A percentile compares a stretch with the other conserved stretches of the same genome.
Conservation (phyloP, 2,888 invertebrate species). For the Andrena flavipes region DNA sequence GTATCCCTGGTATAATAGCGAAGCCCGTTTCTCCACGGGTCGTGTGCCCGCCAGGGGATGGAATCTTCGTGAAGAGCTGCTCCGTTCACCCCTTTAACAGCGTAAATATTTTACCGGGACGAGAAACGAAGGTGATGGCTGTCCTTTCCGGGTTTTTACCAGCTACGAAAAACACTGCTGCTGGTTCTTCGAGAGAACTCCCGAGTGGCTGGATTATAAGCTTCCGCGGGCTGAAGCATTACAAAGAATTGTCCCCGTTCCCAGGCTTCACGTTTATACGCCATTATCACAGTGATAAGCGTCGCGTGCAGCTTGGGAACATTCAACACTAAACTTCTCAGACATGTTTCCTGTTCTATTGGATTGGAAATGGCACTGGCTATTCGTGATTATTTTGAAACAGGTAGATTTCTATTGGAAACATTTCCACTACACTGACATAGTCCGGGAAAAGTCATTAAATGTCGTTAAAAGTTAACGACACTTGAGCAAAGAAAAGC, state of each 20-base stretch:
- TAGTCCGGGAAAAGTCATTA: too few species aligned
- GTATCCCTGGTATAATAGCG: slow-evolving; percentile 63
- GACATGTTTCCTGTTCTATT: neutral
- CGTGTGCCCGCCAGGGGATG: slow-evolving; percentile 10
- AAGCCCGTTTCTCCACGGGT: slow-evolving; percentile 45
- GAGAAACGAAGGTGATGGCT: slow-evolving; percentile 53
- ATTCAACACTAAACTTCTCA: neutral
- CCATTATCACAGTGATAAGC: neutral
- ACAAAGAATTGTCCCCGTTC: slow-evolving; percentile 21
- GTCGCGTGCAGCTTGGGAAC: neutral
- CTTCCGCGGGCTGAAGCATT: slow-evolving; percentile 27
- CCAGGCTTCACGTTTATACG: neutral
- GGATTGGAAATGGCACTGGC: neutral
- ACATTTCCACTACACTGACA: too few species aligned
- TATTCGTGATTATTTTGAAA: neutral
- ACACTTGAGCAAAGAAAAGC: neutral
- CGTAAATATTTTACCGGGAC: slow-evolving; percentile 63
- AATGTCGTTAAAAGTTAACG: neutral
- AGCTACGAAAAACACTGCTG: slow-evolving; percentile 34
- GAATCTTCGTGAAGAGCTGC: slow-evolving; percentile 25
- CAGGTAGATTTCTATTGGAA: neutral
- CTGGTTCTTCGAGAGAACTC: slow-evolving; percentile 28
- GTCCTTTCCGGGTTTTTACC: slow-evolving; percentile 43
- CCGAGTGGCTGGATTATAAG: slow-evolving; percentile 49
- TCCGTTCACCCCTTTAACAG: slow-evolving; percentile 50